Percentiles rank a stretch among this genome's conserved stretches.
These are phyloP conservation scores for Apodemus speciosus DNA, from an alignment of 2,113 vertebrate species.

Conservation along the genomic window DNA sequence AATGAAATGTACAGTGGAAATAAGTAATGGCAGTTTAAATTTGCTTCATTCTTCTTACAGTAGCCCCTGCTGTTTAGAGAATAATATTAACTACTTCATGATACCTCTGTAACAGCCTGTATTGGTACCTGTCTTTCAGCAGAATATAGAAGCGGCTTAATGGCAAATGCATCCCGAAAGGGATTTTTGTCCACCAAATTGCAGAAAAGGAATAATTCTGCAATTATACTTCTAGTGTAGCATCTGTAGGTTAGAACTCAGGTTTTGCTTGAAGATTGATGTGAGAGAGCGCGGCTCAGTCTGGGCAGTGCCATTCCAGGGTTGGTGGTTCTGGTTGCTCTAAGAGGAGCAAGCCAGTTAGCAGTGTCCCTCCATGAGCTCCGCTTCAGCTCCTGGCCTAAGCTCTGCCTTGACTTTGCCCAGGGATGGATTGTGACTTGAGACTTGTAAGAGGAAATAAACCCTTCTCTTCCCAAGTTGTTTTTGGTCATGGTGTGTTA, in stretches of 20 bases:
- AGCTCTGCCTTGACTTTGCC: not conserved
- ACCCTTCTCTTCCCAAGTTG: not conserved
- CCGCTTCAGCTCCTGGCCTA: not conserved
- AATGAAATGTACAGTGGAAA: not conserved
- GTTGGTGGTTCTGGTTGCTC: not conserved
- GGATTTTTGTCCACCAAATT: not conserved
- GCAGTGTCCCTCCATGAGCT: not conserved
- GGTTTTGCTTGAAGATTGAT: not conserved
- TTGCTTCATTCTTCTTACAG: slow-evolving; percentile 6
- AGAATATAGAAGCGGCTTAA: not conserved
- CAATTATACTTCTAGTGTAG: not conserved
- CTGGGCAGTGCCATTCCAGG: not conserved
- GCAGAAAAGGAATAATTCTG: not conserved
- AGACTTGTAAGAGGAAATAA: not conserved
- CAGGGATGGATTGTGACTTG: not conserved
- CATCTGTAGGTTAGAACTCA: not conserved
- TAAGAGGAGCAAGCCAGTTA: slow-evolving; percentile 1
- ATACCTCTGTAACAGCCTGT: not conserved
- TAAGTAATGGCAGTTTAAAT: not conserved
- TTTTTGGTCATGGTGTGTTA: not conserved
- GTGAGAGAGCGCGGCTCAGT: not conserved
- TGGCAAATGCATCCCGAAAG: not conserved
- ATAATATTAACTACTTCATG: not conserved
- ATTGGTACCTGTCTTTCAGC: not conserved
- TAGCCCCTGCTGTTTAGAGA: slow-evolving; percentile 2